A percentile compares a stretch with the other conserved stretches of the same genome.
phyloP scores from a whole-genome alignment of 2,113 vertebrate genomes.

The Uropsilus gracilis region DNA sequence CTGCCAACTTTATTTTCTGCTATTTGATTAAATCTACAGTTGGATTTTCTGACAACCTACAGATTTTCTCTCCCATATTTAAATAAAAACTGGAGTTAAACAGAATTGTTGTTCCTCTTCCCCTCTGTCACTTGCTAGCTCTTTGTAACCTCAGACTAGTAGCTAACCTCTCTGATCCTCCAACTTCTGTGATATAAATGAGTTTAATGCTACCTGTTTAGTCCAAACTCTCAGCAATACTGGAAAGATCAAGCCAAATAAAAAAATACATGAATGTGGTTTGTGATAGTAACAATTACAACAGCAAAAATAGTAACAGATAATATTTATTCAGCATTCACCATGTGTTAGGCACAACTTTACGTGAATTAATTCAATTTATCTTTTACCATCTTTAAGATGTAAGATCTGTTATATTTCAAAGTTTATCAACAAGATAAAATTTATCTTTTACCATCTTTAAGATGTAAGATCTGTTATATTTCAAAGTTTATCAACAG shows the following conservation, averaged over 20 bases:
- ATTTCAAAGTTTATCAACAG: slow-evolving; percentile 10
- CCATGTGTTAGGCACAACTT: neutral
- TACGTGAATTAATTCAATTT: neutral
- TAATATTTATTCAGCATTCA: neutral
- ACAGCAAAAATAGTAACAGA: neutral
- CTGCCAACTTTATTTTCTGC: neutral
- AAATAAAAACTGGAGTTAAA: neutral
- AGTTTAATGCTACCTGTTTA: neutral
- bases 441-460: neutral
- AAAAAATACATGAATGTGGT: neutral
- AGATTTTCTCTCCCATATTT: neutral
- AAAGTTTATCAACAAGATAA: too few species aligned
- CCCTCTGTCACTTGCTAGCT: neutral
- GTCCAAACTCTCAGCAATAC: neutral
- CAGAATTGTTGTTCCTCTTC: neutral
- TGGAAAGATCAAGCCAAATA: neutral
- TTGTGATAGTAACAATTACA: neutral
- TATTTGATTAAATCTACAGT: neutral
- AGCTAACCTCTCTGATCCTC: neutral
- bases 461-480: neutral
- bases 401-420: neutral
- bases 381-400: neutral
- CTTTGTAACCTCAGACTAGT: neutral
- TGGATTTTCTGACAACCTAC: neutral
- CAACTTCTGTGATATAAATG: neutral